A percentile compares a stretch with the other conserved stretches of the same genome.
Evolutionary conservation across 1,140 invertebrate genomes (phyloP).

Genomic region (Phymorhynchus buccinoides): DNA sequence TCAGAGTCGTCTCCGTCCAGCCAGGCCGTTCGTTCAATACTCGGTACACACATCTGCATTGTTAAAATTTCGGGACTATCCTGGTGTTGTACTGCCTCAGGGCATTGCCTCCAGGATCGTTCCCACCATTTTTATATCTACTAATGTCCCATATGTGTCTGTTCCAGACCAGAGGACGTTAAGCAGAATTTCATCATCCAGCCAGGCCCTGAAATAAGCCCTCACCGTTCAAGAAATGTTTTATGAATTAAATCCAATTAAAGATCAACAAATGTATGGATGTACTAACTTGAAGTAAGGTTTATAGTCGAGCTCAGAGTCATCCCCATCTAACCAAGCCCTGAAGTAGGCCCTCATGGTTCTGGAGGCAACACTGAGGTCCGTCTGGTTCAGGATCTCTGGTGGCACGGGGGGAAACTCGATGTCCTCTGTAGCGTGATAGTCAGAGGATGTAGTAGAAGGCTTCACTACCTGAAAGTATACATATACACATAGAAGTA

Average conservation of each 20-base stretch:
- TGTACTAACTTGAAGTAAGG: slow-evolving; percentile 64
- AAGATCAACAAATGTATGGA: not conserved
- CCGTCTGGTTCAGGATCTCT: slow-evolving; percentile 53
- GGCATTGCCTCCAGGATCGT: too few species aligned
- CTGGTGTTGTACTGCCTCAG: too few species aligned
- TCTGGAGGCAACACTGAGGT: not conserved
- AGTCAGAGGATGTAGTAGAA: slow-evolving; percentile 36
- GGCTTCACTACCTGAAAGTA: slow-evolving; percentile 47
- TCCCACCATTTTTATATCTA: too few species aligned
- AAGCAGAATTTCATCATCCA: too few species aligned
- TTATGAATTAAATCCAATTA: too few species aligned
- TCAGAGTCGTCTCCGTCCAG: not conserved
- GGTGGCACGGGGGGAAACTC: slow-evolving; percentile 62
- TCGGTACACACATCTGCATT: too few species aligned
- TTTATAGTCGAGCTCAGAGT: slow-evolving; percentile 50
- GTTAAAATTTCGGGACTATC: too few species aligned
- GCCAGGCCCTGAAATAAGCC: not conserved
- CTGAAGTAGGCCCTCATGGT: slow-evolving; percentile 5
- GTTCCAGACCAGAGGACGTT: too few species aligned
- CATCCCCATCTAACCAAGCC: slow-evolving; percentile 9
- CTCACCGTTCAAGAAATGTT: too few species aligned
- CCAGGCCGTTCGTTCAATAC: too few species aligned
- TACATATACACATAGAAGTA: too few species aligned
- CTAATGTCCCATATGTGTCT: too few species aligned
- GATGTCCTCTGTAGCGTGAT: slow-evolving; percentile 56